Base-by-base conservation (phyloP, 2,888 invertebrate species). In the Caenorhabditis doughertyi region DNA sequence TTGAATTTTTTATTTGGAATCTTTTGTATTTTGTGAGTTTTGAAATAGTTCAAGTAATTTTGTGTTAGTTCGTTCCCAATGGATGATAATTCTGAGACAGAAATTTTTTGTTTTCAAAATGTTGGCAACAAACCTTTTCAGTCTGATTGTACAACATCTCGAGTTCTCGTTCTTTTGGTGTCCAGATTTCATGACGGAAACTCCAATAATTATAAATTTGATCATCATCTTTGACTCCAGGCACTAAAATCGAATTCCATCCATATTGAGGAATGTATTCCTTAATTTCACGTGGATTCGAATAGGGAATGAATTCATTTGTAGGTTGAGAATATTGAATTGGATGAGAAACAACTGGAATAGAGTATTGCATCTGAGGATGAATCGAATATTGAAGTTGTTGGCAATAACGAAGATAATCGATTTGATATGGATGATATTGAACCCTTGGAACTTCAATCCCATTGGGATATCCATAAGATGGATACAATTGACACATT, bases 261-360 rank as follows among this genome's bases (percentile, higher is more conserved):
- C 74, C 74, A 39, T 67, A 76, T 32, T 67, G 67, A 21, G 74
- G 74, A 29, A 47, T 47, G 25, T 76, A 76, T 29, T 64, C 35
- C 11, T 16, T 23, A 5, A 39, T n/a, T 18, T 56, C 27, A 0
- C 25, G 8, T 7, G 42, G 21, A n/a, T 42, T 39, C 11, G 3
- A 18, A 47, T 47, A 39, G 8, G 39, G 58, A 44, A 49, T 13
- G 27, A 27, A n/a, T 9, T 39, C 29, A 56, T 18, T n/a, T 35
- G 32, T 42, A 7, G n/a, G 7, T 11, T 42, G 44, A 32, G 64
- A 21, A 44, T 44, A 39, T 18, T 71, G 71, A n/a, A 71, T 21
- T 16, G 21, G 51, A 16, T 32, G n/a, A 18, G 47, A 13, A 2
- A 25, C 21, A 9, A 51, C 18, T 18, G 55, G 47, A 65, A 65